Base-by-base conservation (phyloP, 2,113 vertebrate genomes). In the Oreochromis aureus region DNA sequence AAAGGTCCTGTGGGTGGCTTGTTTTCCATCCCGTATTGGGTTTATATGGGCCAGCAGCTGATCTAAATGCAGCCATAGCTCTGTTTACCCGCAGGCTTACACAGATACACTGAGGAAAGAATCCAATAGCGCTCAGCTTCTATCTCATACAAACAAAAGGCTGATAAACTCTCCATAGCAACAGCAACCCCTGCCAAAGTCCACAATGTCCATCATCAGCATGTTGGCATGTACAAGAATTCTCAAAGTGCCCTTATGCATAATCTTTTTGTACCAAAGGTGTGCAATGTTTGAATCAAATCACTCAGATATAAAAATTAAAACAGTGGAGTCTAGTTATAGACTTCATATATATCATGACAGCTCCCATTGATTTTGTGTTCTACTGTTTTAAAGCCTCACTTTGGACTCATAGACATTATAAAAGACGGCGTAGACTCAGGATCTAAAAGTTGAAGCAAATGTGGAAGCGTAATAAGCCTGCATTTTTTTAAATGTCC, bases 81-180 rank as follows among this genome's bases (percentile, higher is more conserved):
- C 39, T 44, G 87, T 91, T 93, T 82, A 87, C 87, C 10, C 2
- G 27, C 73, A 51, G 16, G 73, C 73, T 78, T n/a, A 32, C 44
- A 53, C 73, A 32, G 27, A 78, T 16, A 24, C 24, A 27, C 16
- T 10, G 3, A 56, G 92, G 89, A 91, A 92, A 90, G 81, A 92
- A 90, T 91, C 82, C 84, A 63, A 8, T 13, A 11, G 53, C 32
- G 59, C 48, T 79, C 84, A 78, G 44, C 15, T 61, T 34, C 84
- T 91, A 90, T 91, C 87, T 83, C 69, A 46, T 22, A 7, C 81
- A 83, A 87, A 91, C 86, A 92, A 85, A 69, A 53, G 84, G 81
- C 51, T 63, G 87, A 87, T 86, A 86, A 89, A 63, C 55, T 73
- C 18, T 56, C 85, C 84, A 58, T 83, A 79, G 84, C 84, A 89